Evolutionary conservation across 2,797 vertebrate species (phyloP).

Genomic region (Coregonus sp.): DNA sequence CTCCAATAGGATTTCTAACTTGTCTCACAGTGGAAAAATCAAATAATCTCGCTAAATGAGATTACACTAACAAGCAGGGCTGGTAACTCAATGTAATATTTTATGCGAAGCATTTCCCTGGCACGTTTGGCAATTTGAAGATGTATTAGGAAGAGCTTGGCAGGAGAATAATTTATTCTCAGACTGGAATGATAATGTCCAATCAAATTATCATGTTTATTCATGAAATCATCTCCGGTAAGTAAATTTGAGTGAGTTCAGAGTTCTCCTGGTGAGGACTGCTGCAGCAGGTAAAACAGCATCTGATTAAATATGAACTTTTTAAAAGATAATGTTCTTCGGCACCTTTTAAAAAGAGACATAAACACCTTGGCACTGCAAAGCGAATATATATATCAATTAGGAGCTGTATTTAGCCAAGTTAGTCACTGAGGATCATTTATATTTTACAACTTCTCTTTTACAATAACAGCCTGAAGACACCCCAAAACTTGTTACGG

Average conservation of each 20-base stretch:
- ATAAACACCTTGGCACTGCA: background rate
- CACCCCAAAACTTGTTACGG: background rate
- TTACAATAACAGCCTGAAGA: background rate
- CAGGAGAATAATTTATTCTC: background rate
- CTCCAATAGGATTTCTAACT: background rate
- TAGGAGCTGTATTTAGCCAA: background rate
- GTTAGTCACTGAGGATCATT: background rate
- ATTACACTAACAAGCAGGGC: background rate
- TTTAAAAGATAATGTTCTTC: background rate
- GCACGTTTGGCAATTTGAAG: constrained; percentile 25
- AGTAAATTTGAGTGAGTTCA: background rate
- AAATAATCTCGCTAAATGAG: background rate
- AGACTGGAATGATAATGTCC: constrained; percentile 12
- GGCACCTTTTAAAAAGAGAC: background rate
- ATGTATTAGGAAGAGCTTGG: constrained; percentile 17
- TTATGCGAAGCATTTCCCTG: background rate
- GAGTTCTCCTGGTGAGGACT: background rate
- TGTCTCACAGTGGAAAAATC: background rate
- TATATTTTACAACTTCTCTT: background rate
- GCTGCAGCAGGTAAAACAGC: background rate
- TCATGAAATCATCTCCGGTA: constrained; percentile 13
- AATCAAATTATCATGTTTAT: constrained; percentile 11
- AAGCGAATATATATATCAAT: background rate
- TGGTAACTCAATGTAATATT: constrained; percentile 15
- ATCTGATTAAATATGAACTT: background rate